Evolutionary conservation across 2,888 invertebrate species (phyloP).

Genomic region (Thecocarcelia acutangulata): DNA sequence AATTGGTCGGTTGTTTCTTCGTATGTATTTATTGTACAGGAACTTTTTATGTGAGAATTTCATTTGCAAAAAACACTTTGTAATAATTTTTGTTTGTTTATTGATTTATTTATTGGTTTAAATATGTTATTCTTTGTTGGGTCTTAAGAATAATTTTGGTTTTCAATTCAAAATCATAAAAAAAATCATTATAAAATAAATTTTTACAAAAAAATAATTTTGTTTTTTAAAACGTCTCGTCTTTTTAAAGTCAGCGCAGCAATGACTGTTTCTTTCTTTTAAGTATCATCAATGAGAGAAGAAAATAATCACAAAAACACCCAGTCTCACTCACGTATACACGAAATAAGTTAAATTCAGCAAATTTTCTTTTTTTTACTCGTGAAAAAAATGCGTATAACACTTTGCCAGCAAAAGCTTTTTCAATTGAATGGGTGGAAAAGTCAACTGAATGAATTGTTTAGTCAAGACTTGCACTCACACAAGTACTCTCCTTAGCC

Average conservation of each 20-base stretch:
- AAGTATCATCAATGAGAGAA: slow-evolving; percentile 47
- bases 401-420: slow-evolving; percentile 1
- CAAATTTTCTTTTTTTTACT: slow-evolving; percentile 34
- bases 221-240: slow-evolving; percentile 57
- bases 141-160: not conserved
- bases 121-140: not conserved
- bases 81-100: slow-evolving; percentile 31
- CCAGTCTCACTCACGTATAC: slow-evolving; percentile 4
- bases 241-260: slow-evolving; percentile 60
- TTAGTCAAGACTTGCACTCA: too few species aligned
- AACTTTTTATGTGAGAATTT: slow-evolving; percentile 72
- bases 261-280: slow-evolving; percentile 57
- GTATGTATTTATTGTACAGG: slow-evolving; percentile 71
- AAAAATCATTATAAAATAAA: slow-evolving; percentile 64
- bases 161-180: slow-evolving; percentile 39
- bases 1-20: slow-evolving; percentile 51
- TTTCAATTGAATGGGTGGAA: not conserved
- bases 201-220: slow-evolving; percentile 60
- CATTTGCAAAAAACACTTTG: slow-evolving; percentile 45
- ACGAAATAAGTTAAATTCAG: slow-evolving; percentile 62
- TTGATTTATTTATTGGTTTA: slow-evolving; percentile 30
- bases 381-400: not conserved
- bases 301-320: slow-evolving; percentile 24
- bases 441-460: too few species aligned
- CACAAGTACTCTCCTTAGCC: too few species aligned